Evolutionary conservation across 2,888 invertebrate species (phyloP), one percentile per base, ranked within the genome.

Genomic region (Amphipoea oculea): DNA sequence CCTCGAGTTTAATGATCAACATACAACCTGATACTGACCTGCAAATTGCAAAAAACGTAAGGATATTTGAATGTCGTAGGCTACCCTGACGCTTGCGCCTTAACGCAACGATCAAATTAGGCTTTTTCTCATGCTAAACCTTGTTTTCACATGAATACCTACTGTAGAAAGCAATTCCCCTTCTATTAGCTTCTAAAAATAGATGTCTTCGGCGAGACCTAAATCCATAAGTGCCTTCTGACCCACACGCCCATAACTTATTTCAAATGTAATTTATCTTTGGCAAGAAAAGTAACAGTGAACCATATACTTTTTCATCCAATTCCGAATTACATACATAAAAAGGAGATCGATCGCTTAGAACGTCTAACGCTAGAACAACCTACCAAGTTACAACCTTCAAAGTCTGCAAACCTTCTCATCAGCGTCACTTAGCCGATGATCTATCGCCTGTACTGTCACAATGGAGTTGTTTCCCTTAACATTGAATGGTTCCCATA

Each of bases 401-500:
- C 42, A 29, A 73, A 57, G 65, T 66, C 12, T 69, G 65, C 36
- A 54, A 69, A 40, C 68, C 62, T 75, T 51, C 12, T 75, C 42
- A 36, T n/a, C 60, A 40, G n/a, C 36, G 51, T 67, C 78, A 82
- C 83, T 82, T 78, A 86, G n/a, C 67, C 40, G 70, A 86, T 83
- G 83, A 84, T 74, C 20, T 72, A 78, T 74, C 23, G 73, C 68
- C 42, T 9, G 40, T 54, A 36, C 66, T 57, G 66, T 76, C 68
- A 87, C 85, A 79, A 86, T 86, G 40, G 85, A 67, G 63, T 72
- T 72, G 80, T 84, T 84, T 72, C 54, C 63, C 57, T 66, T 67
- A 77, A 62, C 74, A 69, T 57, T 23, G 85, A 84, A 84, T 77
- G 72, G 75, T 51, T 5, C n/a, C 70, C 71, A 87, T 86, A 86